A percentile compares a stretch with the other conserved stretches of the same genome.
Conservation (phyloP, 2,888 invertebrate species). For the Smittia sp. region DNA sequence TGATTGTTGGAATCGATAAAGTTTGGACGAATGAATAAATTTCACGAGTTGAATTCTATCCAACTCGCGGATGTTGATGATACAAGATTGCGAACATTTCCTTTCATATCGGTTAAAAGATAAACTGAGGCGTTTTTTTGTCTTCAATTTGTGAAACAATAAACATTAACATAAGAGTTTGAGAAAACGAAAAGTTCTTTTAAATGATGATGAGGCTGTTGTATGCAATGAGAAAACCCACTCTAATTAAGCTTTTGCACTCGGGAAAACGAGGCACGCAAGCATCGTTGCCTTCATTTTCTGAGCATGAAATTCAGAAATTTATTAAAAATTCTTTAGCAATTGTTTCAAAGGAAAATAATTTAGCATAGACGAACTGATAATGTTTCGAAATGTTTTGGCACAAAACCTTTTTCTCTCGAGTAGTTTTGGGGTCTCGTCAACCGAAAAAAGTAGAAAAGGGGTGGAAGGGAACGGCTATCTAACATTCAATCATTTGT, state of each 20-base stretch:
- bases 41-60: no score
- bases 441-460: no score
- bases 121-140: conserved; percentile 29
- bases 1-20: conserved; percentile 28
- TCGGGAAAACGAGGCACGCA: neutral
- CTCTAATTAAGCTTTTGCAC: conserved; percentile 12
- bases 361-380: no score
- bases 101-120: conserved; percentile 24
- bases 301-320: neutral
- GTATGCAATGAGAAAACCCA: conserved; percentile 28
- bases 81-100: neutral
- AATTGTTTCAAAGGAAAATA: neutral
- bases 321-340: neutral
- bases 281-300: neutral
- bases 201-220: conserved; percentile 39
- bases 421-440: no score
- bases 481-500: no score
- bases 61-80: neutral
- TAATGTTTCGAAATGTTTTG: no score
- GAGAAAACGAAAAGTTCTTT: conserved; percentile 1
- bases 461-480: no score
- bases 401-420: no score
- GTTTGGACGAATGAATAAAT: conserved; percentile 18
- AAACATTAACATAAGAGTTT: neutral
- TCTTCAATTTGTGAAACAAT: conserved; percentile 6